These are phyloP conservation scores for Lipophrys pholis DNA, from an alignment of 2,113 vertebrate genomes.

Conservation along the genomic window DNA sequence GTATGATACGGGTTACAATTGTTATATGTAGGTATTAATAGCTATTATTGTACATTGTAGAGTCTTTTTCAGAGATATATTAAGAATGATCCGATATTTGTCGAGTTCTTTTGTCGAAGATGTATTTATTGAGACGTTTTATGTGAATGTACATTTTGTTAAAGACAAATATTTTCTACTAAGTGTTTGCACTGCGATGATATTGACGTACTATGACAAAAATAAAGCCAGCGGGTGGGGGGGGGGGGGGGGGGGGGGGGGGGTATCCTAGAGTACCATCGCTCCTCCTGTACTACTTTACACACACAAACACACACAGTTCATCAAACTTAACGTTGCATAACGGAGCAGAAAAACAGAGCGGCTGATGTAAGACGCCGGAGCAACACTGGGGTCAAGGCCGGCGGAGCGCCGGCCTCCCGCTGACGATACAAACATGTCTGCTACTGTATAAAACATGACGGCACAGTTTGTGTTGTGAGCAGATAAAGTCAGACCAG, in stretches of 20 bases:
- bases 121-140: slow-evolving; percentile 90
- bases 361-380: slow-evolving; percentile 44
- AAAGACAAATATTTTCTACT: slow-evolving; percentile 92
- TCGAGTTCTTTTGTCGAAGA: slow-evolving; percentile 88
- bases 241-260: too few relatives aligned
- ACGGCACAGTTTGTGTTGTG: background rate
- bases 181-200: slow-evolving; percentile 93
- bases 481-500: background rate
- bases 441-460: slow-evolving; percentile 22
- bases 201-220: slow-evolving; percentile 72
- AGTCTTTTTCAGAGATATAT: slow-evolving; percentile 74
- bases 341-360: slow-evolving; percentile 63
- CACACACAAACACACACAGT: background rate
- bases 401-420: slow-evolving; percentile 47
- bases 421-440: slow-evolving; percentile 27
- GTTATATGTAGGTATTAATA: slow-evolving; percentile 72
- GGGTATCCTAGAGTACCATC: slow-evolving; percentile 36
- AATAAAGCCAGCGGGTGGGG: slow-evolving; percentile 65
- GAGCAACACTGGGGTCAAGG: slow-evolving; percentile 46
- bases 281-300: slow-evolving; percentile 31
- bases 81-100: slow-evolving; percentile 82
- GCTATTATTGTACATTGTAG: slow-evolving; percentile 72
- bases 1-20: slow-evolving; percentile 79
- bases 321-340: slow-evolving; percentile 38
- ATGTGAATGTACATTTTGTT: slow-evolving; percentile 88